These are phyloP conservation scores for Distichodus sexfasciatus DNA, from an alignment of 2,797 vertebrate species.

Conservation along the genomic window DNA sequence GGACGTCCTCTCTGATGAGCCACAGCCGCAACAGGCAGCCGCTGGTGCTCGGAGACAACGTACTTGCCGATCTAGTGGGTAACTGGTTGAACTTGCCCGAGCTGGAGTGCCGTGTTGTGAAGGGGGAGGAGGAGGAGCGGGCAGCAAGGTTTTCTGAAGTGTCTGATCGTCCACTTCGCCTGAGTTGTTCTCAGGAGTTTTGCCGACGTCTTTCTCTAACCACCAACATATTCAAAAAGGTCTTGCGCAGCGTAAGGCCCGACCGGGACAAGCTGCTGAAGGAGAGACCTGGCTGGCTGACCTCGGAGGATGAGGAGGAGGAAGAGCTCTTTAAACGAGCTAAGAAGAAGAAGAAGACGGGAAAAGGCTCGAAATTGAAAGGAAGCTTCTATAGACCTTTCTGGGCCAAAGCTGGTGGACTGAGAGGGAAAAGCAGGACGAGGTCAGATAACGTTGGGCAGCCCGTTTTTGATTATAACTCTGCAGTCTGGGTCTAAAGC, in stretches of 20 bases:
- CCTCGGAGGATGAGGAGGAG: constrained; percentile 59
- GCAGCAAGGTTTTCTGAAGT: constrained; percentile 28
- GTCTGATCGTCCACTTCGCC: constrained; percentile 35
- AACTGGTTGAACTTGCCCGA: constrained; percentile 97
- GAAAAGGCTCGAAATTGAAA: constrained; percentile 66
- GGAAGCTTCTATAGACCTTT: constrained; percentile 72
- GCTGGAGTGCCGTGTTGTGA: constrained; percentile 50
- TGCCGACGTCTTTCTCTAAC: constrained; percentile 78
- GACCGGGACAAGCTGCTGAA: constrained; percentile 77
- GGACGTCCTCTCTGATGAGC: constrained; percentile 88
- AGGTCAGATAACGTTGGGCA: constrained; percentile 39
- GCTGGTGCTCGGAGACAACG: constrained; percentile 91
- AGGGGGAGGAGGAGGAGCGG: constrained; percentile 17
- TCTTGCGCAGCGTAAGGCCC: constrained; percentile 78
- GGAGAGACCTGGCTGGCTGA: constrained; percentile 77
- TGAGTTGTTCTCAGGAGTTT: constrained; percentile 72
- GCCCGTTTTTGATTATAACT: constrained; percentile 75
- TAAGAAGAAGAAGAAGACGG: constrained; percentile 70
- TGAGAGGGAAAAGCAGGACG: constrained; percentile 49
- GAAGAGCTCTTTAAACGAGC: constrained; percentile 68
- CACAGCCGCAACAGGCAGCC: constrained; percentile 90
- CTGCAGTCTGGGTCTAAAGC: constrained; percentile 81
- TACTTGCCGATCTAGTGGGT: constrained; percentile 92
- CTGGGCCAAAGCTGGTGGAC: constrained; percentile 48
- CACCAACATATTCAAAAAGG: constrained; percentile 81